These are phyloP conservation scores for Paradoxurus hermaphroditus DNA, from an alignment of 2,113 vertebrate species.

Conservation along the genomic window DNA sequence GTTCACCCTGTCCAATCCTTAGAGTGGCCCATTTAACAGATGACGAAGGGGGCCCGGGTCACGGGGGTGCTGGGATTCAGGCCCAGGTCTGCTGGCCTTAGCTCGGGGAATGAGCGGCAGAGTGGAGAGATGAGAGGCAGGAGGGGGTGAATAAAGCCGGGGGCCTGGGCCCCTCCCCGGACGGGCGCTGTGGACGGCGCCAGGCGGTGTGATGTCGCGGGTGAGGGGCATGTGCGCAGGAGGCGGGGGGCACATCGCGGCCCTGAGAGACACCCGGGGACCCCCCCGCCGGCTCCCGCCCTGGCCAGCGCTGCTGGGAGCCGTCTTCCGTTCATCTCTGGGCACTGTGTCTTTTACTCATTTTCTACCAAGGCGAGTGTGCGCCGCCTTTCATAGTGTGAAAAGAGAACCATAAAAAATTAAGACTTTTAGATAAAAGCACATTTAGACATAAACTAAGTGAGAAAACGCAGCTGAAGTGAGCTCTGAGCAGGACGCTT, in stretches of 20 bases:
- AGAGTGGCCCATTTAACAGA: neutral
- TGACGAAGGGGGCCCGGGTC: neutral
- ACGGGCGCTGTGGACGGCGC: neutral
- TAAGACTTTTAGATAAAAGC: neutral
- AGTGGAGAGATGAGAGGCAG: too few relatives aligned
- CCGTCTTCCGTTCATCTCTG: neutral
- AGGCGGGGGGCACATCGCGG: neutral
- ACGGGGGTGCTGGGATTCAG: neutral
- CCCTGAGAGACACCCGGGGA: neutral
- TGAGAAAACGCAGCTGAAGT: neutral
- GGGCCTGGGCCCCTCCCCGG: neutral
- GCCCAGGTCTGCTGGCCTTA: neutral
- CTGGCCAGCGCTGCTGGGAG: accelerated
- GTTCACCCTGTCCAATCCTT: too few relatives aligned
- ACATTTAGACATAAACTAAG: neutral
- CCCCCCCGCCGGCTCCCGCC: accelerated
- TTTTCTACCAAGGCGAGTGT: neutral
- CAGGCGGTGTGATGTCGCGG: accelerated
- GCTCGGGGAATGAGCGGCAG: neutral
- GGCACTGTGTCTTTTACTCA: neutral
- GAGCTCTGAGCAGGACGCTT: neutral
- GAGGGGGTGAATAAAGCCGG: accelerated
- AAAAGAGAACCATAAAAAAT: neutral
- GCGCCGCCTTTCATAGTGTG: neutral
- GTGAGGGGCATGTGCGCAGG: accelerated